phyloP scores from a whole-genome alignment of 2,797 vertebrate species.

The Xiphorhynchus erythropygius region DNA sequence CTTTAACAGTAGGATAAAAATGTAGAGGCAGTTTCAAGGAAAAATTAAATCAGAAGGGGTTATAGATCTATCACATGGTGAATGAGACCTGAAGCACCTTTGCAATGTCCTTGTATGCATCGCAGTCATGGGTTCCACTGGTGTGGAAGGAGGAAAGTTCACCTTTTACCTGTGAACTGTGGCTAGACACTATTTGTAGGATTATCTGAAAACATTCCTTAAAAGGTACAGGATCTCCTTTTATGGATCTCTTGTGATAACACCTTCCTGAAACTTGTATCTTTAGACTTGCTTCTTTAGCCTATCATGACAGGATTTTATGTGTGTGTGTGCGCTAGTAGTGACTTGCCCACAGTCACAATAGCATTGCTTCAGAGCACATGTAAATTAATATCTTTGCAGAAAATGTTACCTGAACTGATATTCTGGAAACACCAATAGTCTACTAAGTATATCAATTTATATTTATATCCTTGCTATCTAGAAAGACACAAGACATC shows the following conservation, averaged over 20 bases:
- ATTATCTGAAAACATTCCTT: background rate
- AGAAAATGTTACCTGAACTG: background rate
- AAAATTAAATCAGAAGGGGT: no score
- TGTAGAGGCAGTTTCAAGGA: no score
- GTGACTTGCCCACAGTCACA: background rate
- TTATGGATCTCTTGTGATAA: background rate
- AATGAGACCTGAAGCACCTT: background rate
- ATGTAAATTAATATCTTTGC: background rate
- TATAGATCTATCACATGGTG: background rate
- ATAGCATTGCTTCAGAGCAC: background rate
- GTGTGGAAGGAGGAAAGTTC: background rate
- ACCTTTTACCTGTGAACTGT: background rate
- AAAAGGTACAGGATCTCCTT: background rate
- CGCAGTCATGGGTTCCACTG: background rate
- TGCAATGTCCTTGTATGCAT: background rate
- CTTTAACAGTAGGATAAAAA: no score
- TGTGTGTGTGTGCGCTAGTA: no score
- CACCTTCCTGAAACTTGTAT: background rate
- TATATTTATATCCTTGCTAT: background rate
- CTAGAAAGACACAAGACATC: background rate
- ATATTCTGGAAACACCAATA: background rate
- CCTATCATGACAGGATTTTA: background rate
- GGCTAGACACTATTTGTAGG: background rate
- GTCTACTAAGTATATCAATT: background rate
- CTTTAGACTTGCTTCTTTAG: background rate